Evolutionary conservation across 2,797 vertebrate species (phyloP).

Genomic region (Rhabdomys pumilio): DNA sequence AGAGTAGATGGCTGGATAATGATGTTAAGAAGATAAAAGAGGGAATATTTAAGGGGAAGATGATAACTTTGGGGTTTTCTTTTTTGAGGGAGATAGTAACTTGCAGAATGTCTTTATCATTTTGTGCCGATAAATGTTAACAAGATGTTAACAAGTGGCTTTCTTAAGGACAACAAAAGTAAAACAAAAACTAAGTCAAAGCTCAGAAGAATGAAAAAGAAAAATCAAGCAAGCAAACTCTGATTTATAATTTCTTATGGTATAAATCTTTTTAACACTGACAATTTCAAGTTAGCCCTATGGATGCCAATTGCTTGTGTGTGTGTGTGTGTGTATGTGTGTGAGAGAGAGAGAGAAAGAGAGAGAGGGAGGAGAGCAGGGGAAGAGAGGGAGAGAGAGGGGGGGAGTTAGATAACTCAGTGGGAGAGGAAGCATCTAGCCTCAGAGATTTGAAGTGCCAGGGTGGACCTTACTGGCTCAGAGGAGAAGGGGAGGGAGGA

Average conservation of each 20-base stretch:
- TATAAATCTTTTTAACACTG: neutral
- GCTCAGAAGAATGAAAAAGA: neutral
- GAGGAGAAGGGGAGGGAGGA: neutral
- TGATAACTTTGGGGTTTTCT: neutral
- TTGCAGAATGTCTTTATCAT: conserved; percentile 47
- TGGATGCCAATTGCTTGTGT: neutral
- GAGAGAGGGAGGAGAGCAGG: neutral
- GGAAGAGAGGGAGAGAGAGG: neutral
- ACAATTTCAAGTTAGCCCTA: neutral
- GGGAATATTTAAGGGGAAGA: conserved; percentile 41
- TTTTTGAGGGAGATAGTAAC: neutral
- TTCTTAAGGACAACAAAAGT: neutral
- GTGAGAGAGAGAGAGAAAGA: neutral
- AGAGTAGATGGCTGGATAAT: neutral
- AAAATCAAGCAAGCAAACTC: neutral
- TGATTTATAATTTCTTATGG: neutral
- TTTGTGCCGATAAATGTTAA: conserved; percentile 61
- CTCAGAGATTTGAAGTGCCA: neutral
- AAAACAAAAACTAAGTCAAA: neutral
- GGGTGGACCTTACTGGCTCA: no score
- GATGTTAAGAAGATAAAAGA: neutral
- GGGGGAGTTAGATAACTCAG: neutral
- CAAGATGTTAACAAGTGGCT: conserved; percentile 61
- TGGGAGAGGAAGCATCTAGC: neutral
- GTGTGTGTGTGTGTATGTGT: neutral